phyloP scores from a whole-genome alignment of 1,140 invertebrate genomes.

The Brachionus rotundiformis region DNA sequence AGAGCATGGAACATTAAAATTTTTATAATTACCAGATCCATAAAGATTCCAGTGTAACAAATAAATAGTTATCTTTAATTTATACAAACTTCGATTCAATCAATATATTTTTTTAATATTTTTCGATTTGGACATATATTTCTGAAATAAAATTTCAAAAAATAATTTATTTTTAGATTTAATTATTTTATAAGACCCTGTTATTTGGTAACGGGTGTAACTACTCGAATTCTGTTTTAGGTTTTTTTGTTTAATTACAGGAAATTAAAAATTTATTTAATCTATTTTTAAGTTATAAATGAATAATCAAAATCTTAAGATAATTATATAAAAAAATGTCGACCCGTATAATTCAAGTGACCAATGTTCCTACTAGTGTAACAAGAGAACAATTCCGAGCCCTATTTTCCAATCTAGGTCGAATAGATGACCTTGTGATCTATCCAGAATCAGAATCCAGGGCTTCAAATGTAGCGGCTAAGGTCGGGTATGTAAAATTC shows the following conservation, averaged over 20 bases:
- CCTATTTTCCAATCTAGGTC: slow-evolving; percentile 46
- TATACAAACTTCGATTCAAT: background rate
- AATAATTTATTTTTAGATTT: background rate
- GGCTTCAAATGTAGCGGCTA: background rate
- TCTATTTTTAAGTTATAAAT: background rate
- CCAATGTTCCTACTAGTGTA: slow-evolving; percentile 37
- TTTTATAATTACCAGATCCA: background rate
- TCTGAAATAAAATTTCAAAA: slow-evolving; percentile 46
- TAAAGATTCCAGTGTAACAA: background rate
- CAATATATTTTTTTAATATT: background rate
- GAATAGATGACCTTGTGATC: slow-evolving; percentile 33
- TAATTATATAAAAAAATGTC: background rate
- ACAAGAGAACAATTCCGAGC: slow-evolving; percentile 41
- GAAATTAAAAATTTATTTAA: background rate
- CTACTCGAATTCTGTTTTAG: background rate
- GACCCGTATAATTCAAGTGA: slow-evolving; percentile 48
- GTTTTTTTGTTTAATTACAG: no score
- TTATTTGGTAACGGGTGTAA: slow-evolving; percentile 20
- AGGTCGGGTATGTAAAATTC: slow-evolving; percentile 52
- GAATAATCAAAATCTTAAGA: background rate
- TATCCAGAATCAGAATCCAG: slow-evolving; percentile 51
- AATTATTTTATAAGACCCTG: background rate
- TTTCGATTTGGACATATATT: slow-evolving; percentile 26
- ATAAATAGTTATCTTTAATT: background rate
- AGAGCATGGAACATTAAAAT: slow-evolving; percentile 52